Evolutionary conservation across 53 echinoderm and acorn worm genomes (phyloP).

Genomic region (Hippasteria phrygiana): DNA sequence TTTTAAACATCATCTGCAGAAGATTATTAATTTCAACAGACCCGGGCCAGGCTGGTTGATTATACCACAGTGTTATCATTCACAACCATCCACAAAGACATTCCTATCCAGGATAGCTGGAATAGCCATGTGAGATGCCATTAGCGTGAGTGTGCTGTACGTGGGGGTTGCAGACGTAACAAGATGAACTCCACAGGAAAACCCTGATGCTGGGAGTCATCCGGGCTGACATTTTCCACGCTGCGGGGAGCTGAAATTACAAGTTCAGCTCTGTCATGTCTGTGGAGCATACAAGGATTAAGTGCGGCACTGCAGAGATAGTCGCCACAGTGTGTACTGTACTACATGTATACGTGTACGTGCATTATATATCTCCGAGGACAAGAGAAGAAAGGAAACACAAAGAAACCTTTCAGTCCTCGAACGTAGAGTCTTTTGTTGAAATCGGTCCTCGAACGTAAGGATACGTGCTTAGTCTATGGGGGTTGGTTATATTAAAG

Average conservation of each 20-base stretch:
- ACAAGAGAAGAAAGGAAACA: no score
- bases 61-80: not conserved
- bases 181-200: slow-evolving; percentile 7
- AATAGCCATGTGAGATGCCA: slow-evolving; percentile 39
- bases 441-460: no score
- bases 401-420: no score
- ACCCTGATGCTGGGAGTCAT: not conserved
- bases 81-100: slow-evolving; percentile 27
- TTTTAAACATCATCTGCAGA: slow-evolving; percentile 17
- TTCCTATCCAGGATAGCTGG: slow-evolving; percentile 18
- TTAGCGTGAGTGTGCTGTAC: slow-evolving; percentile 28
- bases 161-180: not conserved
- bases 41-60: not conserved
- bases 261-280: not conserved
- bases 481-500: no score
- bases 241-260: not conserved
- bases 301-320: not conserved
- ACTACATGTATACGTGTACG: not conserved
- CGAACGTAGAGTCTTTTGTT: no score
- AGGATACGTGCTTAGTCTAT: no score
- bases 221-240: not conserved
- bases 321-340: not conserved
- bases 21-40: slow-evolving; percentile 33
- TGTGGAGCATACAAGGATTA: not conserved
- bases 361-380: no score